phyloP scores from a whole-genome alignment of 53 echinoderm and acorn worm genomes.

The Echinarachnius parma region DNA sequence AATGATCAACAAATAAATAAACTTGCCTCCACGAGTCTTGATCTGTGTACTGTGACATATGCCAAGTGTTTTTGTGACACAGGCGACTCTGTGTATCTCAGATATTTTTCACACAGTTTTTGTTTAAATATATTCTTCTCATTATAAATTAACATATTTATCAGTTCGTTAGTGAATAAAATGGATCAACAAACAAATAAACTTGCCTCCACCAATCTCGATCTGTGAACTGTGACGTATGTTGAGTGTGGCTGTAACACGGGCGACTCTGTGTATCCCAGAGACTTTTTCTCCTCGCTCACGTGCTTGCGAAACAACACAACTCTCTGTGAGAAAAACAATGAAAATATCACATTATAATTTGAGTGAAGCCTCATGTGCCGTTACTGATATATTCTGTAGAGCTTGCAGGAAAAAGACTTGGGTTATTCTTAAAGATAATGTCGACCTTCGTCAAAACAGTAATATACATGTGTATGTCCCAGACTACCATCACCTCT shows the following conservation, averaged over 20 bases:
- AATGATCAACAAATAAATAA: background rate
- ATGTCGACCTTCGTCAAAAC: too few species aligned
- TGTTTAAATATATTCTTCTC: too few species aligned
- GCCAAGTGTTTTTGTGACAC: constrained; percentile 80
- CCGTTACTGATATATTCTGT: too few species aligned
- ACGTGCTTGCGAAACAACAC: constrained; percentile 78
- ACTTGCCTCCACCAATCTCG: constrained; percentile 84
- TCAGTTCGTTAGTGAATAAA: too few species aligned
- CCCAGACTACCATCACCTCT: too few species aligned
- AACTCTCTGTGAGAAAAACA: constrained; percentile 73
- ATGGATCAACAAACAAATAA: background rate
- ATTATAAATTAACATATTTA: too few species aligned
- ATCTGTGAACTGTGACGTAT: constrained; percentile 79
- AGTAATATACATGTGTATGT: too few species aligned
- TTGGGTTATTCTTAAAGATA: too few species aligned
- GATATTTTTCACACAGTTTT: too few species aligned
- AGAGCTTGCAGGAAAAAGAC: too few species aligned
- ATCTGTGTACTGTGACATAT: constrained; percentile 79
- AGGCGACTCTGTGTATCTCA: constrained; percentile 76
- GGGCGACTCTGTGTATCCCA: constrained; percentile 77
- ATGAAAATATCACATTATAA: too few species aligned
- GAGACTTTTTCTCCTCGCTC: constrained; percentile 74
- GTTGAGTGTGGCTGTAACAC: constrained; percentile 84
- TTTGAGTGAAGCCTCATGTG: too few species aligned
- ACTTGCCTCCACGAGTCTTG: constrained; percentile 87